Percentiles rank a stretch among this genome's conserved stretches.
Conservation (phyloP, 2,797 vertebrate species). For the Smutsia gigantea region DNA sequence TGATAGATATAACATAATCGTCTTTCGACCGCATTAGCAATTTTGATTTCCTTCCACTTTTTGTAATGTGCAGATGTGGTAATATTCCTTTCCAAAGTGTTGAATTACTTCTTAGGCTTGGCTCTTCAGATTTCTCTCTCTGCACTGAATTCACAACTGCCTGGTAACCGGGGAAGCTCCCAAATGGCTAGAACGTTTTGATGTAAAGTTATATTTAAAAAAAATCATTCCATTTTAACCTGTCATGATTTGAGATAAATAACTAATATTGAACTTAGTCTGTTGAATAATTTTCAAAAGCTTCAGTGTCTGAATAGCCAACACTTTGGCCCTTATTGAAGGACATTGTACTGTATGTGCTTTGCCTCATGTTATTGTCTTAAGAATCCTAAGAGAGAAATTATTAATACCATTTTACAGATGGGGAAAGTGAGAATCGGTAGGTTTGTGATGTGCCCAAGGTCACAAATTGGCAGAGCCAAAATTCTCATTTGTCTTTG, state of each 20-base stretch:
- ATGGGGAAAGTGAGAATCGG: neutral
- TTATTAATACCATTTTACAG: neutral
- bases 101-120: neutral
- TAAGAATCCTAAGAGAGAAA: neutral
- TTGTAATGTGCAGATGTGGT: conserved; percentile 22
- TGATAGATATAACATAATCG: conserved; percentile 65
- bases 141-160: neutral
- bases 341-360: neutral
- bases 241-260: conserved; percentile 26
- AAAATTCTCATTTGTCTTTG: neutral
- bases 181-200: neutral
- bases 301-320: neutral
- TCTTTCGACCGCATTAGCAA: conserved; percentile 34
- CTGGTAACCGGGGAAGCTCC: neutral
- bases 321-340: neutral
- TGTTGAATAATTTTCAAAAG: conserved; percentile 12
- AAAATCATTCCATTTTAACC: conserved; percentile 5
- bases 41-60: conserved; percentile 58
- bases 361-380: neutral
- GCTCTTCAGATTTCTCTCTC: neutral
- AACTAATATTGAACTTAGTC: neutral
- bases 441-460: neutral
- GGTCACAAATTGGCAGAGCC: neutral
- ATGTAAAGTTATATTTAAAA: neutral
- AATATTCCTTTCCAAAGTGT: conserved; percentile 4